Evolutionary conservation across 1,140 invertebrate genomes (phyloP).

Genomic region (Bombus sylvicola): DNA sequence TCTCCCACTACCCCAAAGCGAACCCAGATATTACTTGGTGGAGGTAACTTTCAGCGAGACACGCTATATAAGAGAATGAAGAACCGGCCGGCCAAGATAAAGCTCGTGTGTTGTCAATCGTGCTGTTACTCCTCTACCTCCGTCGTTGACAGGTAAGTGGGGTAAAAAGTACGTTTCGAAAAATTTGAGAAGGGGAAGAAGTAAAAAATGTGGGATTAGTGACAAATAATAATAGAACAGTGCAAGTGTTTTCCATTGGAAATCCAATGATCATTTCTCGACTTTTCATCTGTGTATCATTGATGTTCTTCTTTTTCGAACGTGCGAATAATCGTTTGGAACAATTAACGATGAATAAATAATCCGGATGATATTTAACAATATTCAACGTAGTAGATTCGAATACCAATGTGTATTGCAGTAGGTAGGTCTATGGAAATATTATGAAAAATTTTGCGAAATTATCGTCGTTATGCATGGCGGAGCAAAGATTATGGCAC

Average conservation of each 20-base stretch:
- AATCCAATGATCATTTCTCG: background rate
- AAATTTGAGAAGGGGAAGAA: background rate
- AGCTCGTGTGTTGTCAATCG: conserved; percentile 78
- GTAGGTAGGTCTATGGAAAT: background rate
- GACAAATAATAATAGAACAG: conserved; percentile 14
- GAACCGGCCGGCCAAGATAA: conserved; percentile 78
- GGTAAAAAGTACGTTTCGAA: conserved; percentile 2
- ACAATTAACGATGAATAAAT: background rate
- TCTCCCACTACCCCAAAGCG: conserved; percentile 55
- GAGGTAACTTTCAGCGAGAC: conserved; percentile 81
- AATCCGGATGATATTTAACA: background rate
- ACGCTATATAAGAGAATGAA: conserved; percentile 82
- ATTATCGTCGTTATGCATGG: conserved; percentile 58
- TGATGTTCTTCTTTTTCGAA: background rate
- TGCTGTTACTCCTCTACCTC: conserved; percentile 71
- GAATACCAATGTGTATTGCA: conserved; percentile 8
- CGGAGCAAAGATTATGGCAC: conserved; percentile 55
- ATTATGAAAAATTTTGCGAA: conserved; percentile 46
- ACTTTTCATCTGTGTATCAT: conserved; percentile 2
- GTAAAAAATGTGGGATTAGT: conserved; percentile 10
- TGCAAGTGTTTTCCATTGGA: conserved; percentile 20
- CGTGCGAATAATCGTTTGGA: background rate
- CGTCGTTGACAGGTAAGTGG: conserved; percentile 73
- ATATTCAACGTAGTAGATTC: no score
- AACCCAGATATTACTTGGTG: conserved; percentile 65